Evolutionary conservation across 2,888 invertebrate genomes (phyloP).

Genomic region (Heteropelma amictum): DNA sequence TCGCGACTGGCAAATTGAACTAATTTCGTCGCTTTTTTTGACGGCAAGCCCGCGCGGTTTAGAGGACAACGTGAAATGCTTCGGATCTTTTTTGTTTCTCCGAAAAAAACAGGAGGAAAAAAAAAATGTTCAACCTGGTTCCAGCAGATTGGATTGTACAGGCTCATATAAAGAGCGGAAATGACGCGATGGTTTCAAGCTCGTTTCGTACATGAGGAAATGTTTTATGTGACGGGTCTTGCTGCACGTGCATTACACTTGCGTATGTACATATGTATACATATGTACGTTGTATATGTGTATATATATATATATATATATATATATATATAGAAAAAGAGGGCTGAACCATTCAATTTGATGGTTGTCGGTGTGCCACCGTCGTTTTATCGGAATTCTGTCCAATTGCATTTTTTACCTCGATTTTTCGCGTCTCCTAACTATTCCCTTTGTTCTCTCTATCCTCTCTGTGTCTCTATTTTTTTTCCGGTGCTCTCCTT

Average conservation of each 20-base stretch:
- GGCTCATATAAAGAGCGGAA: neutral
- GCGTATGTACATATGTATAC: slow-evolving; percentile 2
- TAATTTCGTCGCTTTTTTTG: no score
- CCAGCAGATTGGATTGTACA: no score
- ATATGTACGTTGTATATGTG: no score
- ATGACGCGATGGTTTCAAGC: neutral
- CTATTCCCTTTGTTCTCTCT: slow-evolving; percentile 61
- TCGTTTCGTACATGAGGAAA: slow-evolving; percentile 15
- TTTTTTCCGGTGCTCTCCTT: neutral
- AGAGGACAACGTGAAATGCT: no score
- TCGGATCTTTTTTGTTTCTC: no score
- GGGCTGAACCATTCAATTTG: slow-evolving; percentile 62
- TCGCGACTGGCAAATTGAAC: no score
- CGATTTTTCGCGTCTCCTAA: slow-evolving; percentile 64
- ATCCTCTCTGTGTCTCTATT: neutral
- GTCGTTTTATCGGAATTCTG: slow-evolving; percentile 68
- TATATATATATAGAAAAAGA: no score
- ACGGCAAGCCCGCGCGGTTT: no score
- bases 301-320: no score
- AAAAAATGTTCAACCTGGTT: no score
- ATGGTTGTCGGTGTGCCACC: slow-evolving; percentile 60
- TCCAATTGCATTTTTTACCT: slow-evolving; percentile 68
- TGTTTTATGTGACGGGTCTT: slow-evolving; percentile 8
- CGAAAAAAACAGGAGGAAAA: no score
- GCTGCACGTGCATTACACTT: neutral